These are phyloP conservation scores for Laticauda laticaudata DNA, from an alignment of 2,113 vertebrate genomes.

Conservation along the genomic window DNA sequence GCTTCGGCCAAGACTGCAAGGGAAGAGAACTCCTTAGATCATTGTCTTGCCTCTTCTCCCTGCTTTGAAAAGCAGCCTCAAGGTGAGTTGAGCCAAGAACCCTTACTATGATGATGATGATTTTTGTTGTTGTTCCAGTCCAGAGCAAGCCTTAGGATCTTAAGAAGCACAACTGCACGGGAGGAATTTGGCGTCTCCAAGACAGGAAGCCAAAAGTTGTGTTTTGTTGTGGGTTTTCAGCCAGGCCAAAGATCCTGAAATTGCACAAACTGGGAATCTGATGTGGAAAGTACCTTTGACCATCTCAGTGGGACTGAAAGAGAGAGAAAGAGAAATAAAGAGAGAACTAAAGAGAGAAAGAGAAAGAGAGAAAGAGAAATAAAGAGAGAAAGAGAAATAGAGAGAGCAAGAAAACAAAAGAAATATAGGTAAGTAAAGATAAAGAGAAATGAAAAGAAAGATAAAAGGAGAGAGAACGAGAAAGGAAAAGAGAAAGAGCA, in stretches of 20 bases:
- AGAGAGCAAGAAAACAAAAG: too few species aligned
- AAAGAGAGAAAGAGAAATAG: too few species aligned
- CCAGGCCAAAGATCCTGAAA: not conserved
- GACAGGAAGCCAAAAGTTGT: not conserved
- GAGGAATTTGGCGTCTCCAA: not conserved
- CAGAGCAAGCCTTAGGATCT: not conserved
- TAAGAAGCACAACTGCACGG: not conserved
- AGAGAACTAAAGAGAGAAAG: too few species aligned
- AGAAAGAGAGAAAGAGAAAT: too few species aligned
- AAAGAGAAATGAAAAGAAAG: too few species aligned
- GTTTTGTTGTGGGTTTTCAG: not conserved
- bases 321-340: too few species aligned
- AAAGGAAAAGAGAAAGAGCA: too few species aligned
- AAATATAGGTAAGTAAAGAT: too few species aligned
- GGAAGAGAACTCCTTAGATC: slow-evolving; percentile 28
- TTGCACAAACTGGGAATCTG: not conserved
- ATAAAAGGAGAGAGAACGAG: too few species aligned
- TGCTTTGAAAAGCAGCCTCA: slow-evolving; percentile 7
- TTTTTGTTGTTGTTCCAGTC: not conserved
- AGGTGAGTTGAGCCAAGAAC: slow-evolving; percentile 33
- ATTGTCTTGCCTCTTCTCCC: slow-evolving; percentile 21
- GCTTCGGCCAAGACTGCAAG: slow-evolving; percentile 28
- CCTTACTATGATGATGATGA: too few species aligned
- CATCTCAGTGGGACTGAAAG: not conserved
- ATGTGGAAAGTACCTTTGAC: not conserved